Base-by-base conservation (phyloP, 2,113 vertebrate genomes). In the Oreochromis aureus region DNA sequence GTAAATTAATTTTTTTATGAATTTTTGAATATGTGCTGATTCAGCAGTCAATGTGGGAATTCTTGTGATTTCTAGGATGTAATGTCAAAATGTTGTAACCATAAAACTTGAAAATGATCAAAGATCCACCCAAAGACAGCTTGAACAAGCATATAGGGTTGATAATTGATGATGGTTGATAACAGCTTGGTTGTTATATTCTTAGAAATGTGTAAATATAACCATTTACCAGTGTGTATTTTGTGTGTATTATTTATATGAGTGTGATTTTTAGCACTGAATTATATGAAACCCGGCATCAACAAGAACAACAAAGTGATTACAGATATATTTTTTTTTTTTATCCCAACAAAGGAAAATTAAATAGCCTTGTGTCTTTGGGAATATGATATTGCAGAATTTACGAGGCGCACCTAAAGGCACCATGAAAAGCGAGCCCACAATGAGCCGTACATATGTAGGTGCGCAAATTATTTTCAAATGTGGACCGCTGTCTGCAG, bases 1-100 rank as follows among this genome's bases (percentile, higher is more conserved):
- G 18, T n/a, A 36, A 36, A 36, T 36, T 34, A 2, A 32, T 2
- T 0, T 1, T 18, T 59, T 61, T 7, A 36, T 63, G 32, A n/a
- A n/a, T 12, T 66, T 36, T 36, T 36, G 19, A 12, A 18, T 63
- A 36, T 66, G 32, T 36, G 18, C 4, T 7, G 32, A 39, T 66
- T 66, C n/a, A n/a, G 61, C 32, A n/a, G 18, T 36, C 32, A 66
- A 66, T 66, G 61, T n/a, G 32, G 10, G 6, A 36, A n/a, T 66
- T 66, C 32, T 36, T n/a, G 10, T 66, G 61, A 66, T 66, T 66
- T 66, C 32, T 66, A 66, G 6, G 32, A 36, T 39, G 18, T 66
- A 66, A 66, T 39, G 18, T 66, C 61, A 1, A 66, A 66, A 66
- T 63, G 18, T 36, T 63, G 59, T 10, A 63, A 36, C 59, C 59